Percentiles rank a stretch among this genome's conserved stretches.
Evolutionary conservation across 2,888 invertebrate species (phyloP).

Genomic region (Leucophenga montana): DNA sequence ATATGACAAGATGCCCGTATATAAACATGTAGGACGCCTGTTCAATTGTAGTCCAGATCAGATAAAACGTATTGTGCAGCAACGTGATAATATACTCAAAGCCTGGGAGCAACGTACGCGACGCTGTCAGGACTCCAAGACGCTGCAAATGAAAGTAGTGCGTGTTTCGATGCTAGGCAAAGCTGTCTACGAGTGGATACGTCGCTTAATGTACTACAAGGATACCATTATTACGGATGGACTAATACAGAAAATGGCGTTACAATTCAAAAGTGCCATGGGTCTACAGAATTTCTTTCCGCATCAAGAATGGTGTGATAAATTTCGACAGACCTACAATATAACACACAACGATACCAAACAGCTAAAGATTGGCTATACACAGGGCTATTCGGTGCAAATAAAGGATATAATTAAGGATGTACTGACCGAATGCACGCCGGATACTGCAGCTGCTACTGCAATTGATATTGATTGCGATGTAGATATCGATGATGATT

Average conservation of each 20-base stretch:
- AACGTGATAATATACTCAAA: constrained; percentile 62
- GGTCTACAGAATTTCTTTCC: constrained; percentile 68
- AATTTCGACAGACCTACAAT: constrained; percentile 65
- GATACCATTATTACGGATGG: constrained; percentile 69
- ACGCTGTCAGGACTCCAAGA: constrained; percentile 61
- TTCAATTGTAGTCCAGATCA: constrained; percentile 71
- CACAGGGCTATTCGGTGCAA: constrained; percentile 68
- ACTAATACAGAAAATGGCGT: constrained; percentile 69
- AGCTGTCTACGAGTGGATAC: constrained; percentile 71
- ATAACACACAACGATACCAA: constrained; percentile 66
- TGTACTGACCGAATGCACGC: constrained; percentile 58
- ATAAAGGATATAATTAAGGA: constrained; percentile 69
- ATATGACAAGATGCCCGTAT: constrained; percentile 68
- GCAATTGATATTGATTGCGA: background rate
- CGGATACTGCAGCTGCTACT: constrained; percentile 32
- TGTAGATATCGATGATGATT: background rate
- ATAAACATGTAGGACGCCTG: constrained; percentile 69
- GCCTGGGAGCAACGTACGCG: constrained; percentile 71
- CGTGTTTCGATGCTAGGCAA: constrained; percentile 68
- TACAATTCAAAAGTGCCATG: constrained; percentile 69
- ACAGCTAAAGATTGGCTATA: constrained; percentile 61
- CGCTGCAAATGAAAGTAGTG: constrained; percentile 66
- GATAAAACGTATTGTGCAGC: constrained; percentile 70
- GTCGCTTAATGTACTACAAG: constrained; percentile 71
- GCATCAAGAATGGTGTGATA: constrained; percentile 69